Conservation (phyloP, 1,140 invertebrate genomes). For the Chrysoperla carnea region DNA sequence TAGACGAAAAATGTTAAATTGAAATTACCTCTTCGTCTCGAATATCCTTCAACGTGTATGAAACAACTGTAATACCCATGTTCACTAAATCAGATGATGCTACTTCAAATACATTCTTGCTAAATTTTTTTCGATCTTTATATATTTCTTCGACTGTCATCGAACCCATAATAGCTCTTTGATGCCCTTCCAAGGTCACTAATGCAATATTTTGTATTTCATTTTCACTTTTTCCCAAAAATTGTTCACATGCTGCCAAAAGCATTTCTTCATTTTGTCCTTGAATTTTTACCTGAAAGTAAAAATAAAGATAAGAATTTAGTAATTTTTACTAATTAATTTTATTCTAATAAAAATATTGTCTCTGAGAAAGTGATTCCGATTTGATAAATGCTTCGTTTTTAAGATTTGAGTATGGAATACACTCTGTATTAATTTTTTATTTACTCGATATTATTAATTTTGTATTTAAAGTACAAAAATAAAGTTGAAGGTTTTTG, state of each 20-base stretch:
- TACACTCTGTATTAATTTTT: too few species aligned
- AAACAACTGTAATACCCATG: slow-evolving; percentile 97
- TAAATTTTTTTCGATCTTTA: slow-evolving; percentile 97
- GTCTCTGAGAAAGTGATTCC: too few species aligned
- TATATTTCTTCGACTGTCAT: slow-evolving; percentile 99
- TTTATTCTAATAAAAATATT: too few species aligned
- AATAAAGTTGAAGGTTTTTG: too few species aligned
- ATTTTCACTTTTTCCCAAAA: slow-evolving; percentile 76
- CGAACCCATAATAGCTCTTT: slow-evolving; percentile 95
- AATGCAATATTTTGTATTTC: slow-evolving; percentile 88
- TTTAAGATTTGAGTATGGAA: too few species aligned
- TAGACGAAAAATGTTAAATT: slow-evolving; percentile 3
- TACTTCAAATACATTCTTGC: slow-evolving; percentile 90
- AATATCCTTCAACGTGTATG: slow-evolving; percentile 95
- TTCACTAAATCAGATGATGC: slow-evolving; percentile 90
- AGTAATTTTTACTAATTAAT: slow-evolving; percentile 4
- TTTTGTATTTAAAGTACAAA: too few species aligned
- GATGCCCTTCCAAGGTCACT: slow-evolving; percentile 93
- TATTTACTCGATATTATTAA: too few species aligned
- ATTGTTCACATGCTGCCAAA: slow-evolving; percentile 89
- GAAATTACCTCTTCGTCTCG: slow-evolving; percentile 83
- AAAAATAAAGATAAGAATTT: slow-evolving; percentile 1
- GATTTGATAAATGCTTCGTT: too few species aligned
- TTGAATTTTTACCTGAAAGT: slow-evolving; percentile 80
- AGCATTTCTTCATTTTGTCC: slow-evolving; percentile 96